phyloP scores from a whole-genome alignment of 2,797 vertebrate genomes.

The Notoglanidium macrostoma region DNA sequence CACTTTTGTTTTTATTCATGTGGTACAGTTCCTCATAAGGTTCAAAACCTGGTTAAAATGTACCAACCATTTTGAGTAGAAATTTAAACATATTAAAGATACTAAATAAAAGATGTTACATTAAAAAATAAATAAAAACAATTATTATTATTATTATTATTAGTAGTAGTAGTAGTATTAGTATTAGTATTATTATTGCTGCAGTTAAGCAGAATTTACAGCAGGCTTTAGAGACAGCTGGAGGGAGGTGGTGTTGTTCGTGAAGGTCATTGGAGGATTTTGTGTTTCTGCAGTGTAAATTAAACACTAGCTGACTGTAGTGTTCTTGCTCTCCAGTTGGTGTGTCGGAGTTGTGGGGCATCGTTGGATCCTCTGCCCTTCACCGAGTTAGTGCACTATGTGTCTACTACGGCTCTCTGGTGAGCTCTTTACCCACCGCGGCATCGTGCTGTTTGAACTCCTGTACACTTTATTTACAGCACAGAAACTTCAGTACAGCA shows the following conservation, averaged over 20 bases:
- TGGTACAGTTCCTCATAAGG: not conserved
- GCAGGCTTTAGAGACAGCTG: no score
- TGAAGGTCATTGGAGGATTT: not conserved
- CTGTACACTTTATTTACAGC: not conserved
- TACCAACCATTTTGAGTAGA: not conserved
- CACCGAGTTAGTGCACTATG: slow-evolving; percentile 94
- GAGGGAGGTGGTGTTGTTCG: no score
- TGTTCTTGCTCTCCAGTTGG: slow-evolving; percentile 78
- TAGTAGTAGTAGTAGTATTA: not conserved
- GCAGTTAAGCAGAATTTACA: not conserved
- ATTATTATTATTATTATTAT: not conserved
- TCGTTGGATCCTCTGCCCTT: slow-evolving; percentile 96
- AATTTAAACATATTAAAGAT: not conserved
- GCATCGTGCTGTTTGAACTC: not conserved
- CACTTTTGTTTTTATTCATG: not conserved
- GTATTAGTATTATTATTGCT: not conserved
- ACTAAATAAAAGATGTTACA: not conserved
- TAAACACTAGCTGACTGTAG: not conserved
- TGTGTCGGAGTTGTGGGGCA: slow-evolving; percentile 93
- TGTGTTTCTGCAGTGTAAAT: not conserved
- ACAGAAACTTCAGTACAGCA: not conserved
- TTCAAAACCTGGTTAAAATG: not conserved
- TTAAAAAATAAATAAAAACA: no score
- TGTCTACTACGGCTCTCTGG: slow-evolving; percentile 96
- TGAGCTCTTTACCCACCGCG: slow-evolving; percentile 70